Evolutionary conservation across 2,888 invertebrate species (phyloP).

Genomic region (Pristionchus fissidentatus): DNA sequence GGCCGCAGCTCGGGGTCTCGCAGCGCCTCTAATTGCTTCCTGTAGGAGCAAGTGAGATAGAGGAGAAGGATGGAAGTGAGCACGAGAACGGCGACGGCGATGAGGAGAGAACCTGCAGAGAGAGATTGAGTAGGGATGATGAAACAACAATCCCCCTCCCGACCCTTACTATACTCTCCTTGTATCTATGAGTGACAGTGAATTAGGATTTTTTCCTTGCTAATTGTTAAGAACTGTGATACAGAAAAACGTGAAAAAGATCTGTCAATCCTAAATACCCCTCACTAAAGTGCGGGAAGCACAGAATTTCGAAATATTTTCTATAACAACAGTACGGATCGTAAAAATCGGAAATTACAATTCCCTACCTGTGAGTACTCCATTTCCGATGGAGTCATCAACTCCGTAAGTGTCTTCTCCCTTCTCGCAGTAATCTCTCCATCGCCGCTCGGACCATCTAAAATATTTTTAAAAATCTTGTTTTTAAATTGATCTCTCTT

Average conservation of each 20-base stretch:
- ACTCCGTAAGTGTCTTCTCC: not conserved
- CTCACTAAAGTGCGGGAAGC: too few species aligned
- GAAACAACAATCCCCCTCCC: not conserved
- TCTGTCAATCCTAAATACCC: too few species aligned
- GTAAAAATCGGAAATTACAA: not conserved
- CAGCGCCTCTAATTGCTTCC: conserved; percentile 24
- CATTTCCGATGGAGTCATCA: not conserved
- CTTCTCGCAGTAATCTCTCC: conserved; percentile 43
- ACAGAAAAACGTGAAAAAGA: not conserved
- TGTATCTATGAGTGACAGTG: not conserved
- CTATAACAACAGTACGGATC: too few species aligned
- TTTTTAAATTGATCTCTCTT: too few species aligned
- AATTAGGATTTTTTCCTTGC: not conserved
- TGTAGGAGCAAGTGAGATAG: conserved; percentile 36
- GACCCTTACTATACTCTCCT: not conserved
- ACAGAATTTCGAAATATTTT: too few species aligned
- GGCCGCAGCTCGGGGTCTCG: conserved; percentile 38
- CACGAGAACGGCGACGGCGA: conserved; percentile 41
- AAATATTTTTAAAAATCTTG: not conserved
- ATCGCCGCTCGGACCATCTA: conserved; percentile 37
- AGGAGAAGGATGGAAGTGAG: conserved; percentile 47
- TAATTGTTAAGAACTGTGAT: not conserved
- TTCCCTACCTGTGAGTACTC: conserved; percentile 24
- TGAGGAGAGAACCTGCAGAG: conserved; percentile 47
- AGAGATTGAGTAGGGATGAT: not conserved